phyloP scores from a whole-genome alignment of 2,797 vertebrate genomes.

The Oreochromis mossambicus region DNA sequence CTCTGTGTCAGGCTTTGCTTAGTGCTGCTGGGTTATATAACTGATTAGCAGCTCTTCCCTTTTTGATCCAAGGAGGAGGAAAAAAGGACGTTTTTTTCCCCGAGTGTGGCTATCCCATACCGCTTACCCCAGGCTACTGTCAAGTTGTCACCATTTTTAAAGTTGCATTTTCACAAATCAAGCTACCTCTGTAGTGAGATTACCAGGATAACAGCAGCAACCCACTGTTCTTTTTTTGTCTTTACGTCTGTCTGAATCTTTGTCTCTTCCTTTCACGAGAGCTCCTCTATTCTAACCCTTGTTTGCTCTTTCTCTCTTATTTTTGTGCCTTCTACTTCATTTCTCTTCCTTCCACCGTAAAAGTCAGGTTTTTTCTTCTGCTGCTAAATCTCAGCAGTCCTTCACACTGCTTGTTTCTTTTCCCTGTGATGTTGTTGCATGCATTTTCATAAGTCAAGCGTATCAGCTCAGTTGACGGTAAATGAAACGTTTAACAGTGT shows the following conservation, averaged over 20 bases:
- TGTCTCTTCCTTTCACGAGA: neutral
- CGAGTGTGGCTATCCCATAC: neutral
- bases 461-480: neutral
- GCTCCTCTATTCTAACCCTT: neutral
- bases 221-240: constrained; percentile 5
- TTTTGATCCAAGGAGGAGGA: neutral
- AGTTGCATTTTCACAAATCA: constrained; percentile 44
- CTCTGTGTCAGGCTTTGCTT: neutral
- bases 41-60: constrained; percentile 9
- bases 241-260: neutral
- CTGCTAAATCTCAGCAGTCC: neutral
- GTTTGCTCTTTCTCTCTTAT: neutral
- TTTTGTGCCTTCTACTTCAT: neutral
- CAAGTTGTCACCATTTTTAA: constrained; percentile 48
- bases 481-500: constrained; percentile 4
- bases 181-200: constrained; percentile 18
- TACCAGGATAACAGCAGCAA: constrained; percentile 1
- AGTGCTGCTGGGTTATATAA: constrained; percentile 22
- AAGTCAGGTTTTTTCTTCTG: neutral
- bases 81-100: neutral
- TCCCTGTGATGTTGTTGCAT: neutral
- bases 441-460: neutral
- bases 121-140: constrained; percentile 46
- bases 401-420: neutral
- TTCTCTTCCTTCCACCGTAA: neutral